Base-by-base conservation (phyloP, 2,888 invertebrate species). In the Chrysomela aeneicollis region DNA sequence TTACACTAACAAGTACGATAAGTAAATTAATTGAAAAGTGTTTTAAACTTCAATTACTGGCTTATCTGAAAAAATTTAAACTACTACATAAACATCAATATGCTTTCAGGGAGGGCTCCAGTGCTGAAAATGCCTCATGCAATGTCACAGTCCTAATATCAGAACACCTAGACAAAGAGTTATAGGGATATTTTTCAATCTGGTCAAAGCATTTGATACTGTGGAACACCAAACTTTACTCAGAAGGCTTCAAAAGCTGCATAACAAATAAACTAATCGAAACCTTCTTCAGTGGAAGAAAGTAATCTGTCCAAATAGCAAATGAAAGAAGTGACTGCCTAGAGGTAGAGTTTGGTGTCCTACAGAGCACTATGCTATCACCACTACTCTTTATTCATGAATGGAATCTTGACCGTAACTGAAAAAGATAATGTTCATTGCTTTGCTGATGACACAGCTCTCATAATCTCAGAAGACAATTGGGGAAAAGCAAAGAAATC, bases 1-100 rank as follows among this genome's bases (percentile, higher is more conserved):
- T 54, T 9, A 17, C 54, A 54, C 35, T 35, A 6, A 32, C 35
- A 10, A 54, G 54, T 37, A 35, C 15, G 9, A 54, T 54, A 10
- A 47, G 54, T 12, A 54, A 37, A 18, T 22, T 54, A 9, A 15
- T 47, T 2, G 47, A 47, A 17, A 47, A 47, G 9, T 17, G 47
- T 19, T 2, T 47, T 9, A 10, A 19, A 15, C 5, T 1, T 19
- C 4, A 18, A 19, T 10, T 47, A 17, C 6, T 47, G 12, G 2
- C 6, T 2, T 47, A 9, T 19, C 17, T 47, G 12, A 15, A 47
- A 17, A 47, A 47, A 47, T 18, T 9, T 17, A 6, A 10, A 17
- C 47, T 47, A 15, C 17, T 47, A 19, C 4, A 47, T 47, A 15
- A 47, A 47, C 4, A 47, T 19, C 47, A 47, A 15, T 47, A 17